Conservation (phyloP, 2,888 invertebrate genomes). For the Drosophila pegasa region DNA sequence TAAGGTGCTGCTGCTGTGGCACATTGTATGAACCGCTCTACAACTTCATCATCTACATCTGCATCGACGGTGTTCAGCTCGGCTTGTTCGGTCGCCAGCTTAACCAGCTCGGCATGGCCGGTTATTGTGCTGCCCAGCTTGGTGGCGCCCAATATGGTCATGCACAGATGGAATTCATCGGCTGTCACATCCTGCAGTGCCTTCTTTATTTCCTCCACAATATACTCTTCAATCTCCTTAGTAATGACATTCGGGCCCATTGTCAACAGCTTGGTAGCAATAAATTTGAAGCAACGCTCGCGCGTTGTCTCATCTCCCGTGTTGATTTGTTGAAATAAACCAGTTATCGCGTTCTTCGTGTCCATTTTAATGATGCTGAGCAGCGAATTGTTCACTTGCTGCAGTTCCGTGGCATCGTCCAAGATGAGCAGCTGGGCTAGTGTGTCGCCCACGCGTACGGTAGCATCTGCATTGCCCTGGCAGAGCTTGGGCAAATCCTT, state of each 20-base stretch:
- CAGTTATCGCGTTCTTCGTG: slow-evolving; percentile 87
- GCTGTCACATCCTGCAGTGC: slow-evolving; percentile 94
- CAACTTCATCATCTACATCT: slow-evolving; percentile 88
- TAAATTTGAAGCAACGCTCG: slow-evolving; percentile 94
- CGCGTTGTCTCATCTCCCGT: slow-evolving; percentile 91
- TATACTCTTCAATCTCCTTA: slow-evolving; percentile 93
- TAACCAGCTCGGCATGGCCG: slow-evolving; percentile 94
- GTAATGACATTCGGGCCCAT: slow-evolving; percentile 91
- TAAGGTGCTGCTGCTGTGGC: slow-evolving; percentile 93
- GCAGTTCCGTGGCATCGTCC: slow-evolving; percentile 93
- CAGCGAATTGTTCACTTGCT: slow-evolving; percentile 93
- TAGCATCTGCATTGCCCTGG: slow-evolving; percentile 92
- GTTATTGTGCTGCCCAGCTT: slow-evolving; percentile 92
- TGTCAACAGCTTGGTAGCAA: slow-evolving; percentile 92
- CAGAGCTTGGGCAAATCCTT: slow-evolving; percentile 95
- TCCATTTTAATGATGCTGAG: slow-evolving; percentile 86
- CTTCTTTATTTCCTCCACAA: slow-evolving; percentile 94
- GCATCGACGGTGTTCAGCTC: slow-evolving; percentile 90
- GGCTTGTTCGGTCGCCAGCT: slow-evolving; percentile 93
- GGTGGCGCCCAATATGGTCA: slow-evolving; percentile 93
- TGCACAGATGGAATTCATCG: slow-evolving; percentile 95
- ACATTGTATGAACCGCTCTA: slow-evolving; percentile 93
- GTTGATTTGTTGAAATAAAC: slow-evolving; percentile 89
- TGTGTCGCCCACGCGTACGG: slow-evolving; percentile 95
- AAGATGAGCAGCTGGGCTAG: slow-evolving; percentile 95